Base-by-base conservation (phyloP, 2,113 vertebrate species). In the Dinomys branickii region DNA sequence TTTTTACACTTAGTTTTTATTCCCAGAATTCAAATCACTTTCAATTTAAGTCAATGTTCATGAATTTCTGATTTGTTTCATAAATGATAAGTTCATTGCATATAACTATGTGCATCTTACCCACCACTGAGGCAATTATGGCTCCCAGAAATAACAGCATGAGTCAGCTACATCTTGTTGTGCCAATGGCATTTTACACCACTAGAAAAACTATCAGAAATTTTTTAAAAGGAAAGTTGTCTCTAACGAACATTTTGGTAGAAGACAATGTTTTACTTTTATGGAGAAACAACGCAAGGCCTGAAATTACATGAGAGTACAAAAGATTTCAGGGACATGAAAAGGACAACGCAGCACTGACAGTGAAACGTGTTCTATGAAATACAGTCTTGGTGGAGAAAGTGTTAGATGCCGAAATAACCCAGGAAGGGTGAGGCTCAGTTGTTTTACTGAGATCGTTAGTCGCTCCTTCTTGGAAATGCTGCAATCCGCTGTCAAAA, bases 181-280 rank as follows among this genome's bases (percentile, higher is more conserved):
- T 78, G 94, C 24, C 85, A 92, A 92, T 38, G 59, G 3, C 69
- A 93, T 96, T 97, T 91, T 67, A 91, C 94, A 94, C 67, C n/a
- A 81, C 85, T 73, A 81, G 89, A 88, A 96, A 47, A 96, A 77
- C 17, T 81, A 30, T 73, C 63, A 87, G 38, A 81, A 84, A 87
- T 17, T 71, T 86, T 90, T 67, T 80, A 84, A 87, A 5, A 80
- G n/a, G 20, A 83, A 84, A 80, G 35, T 87, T 71, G 59, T 80
- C 41, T 88, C 92, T 93, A 96, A 58, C 67, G 71, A 95, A 77
- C 1, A 69, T 85, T 93, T 84, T 75, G 50, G 54, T 13, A 88
- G 67, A 97, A 52, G 24, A 47, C 8, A 65, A 19, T 75, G 69
- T 35, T 54, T 85, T 77, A 69, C 33, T 26, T 77, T 87, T 44